Evolutionary conservation across 2,888 invertebrate species (phyloP).

Genomic region (Stegana nigrithorax): DNA sequence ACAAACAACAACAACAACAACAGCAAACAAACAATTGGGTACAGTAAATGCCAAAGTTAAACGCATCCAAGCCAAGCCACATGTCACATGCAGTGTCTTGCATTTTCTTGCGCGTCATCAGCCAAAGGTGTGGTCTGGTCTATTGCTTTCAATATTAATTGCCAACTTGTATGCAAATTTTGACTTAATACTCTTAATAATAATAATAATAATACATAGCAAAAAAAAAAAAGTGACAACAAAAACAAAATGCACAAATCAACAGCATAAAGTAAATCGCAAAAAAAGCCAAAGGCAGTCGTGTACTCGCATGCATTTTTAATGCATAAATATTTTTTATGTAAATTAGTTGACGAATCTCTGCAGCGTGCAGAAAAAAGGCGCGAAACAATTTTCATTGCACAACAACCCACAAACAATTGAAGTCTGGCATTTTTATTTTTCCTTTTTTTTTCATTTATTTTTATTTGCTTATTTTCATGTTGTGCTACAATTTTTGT

Average conservation of each 20-base stretch:
- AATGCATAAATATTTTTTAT: too few relatives aligned
- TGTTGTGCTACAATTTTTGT: too few relatives aligned
- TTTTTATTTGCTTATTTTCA: too few relatives aligned
- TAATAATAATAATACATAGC: slow-evolving; percentile 42
- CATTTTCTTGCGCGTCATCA: too few relatives aligned
- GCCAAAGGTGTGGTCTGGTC: slow-evolving; percentile 11
- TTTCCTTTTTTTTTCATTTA: too few relatives aligned
- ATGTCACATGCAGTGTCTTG: too few relatives aligned
- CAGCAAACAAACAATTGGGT: too few relatives aligned
- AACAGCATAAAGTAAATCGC: slow-evolving; percentile 29
- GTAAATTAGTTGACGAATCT: slow-evolving; percentile 5
- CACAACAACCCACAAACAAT: slow-evolving; percentile 41
- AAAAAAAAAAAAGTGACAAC: too few relatives aligned
- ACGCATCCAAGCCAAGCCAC: too few relatives aligned
- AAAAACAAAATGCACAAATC: slow-evolving; percentile 26
- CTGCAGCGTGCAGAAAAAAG: slow-evolving; percentile 32
- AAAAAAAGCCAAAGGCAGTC: too few relatives aligned
- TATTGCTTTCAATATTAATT: slow-evolving; percentile 40
- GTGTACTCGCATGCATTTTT: too few relatives aligned
- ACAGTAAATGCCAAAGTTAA: neutral
- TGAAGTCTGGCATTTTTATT: neutral
- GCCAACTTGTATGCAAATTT: slow-evolving; percentile 55
- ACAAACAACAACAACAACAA: too few relatives aligned
- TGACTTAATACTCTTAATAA: neutral
- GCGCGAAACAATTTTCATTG: slow-evolving; percentile 51